Evolutionary conservation across 2,797 vertebrate species (phyloP).

Genomic region (Perdix hodgsoniae): DNA sequence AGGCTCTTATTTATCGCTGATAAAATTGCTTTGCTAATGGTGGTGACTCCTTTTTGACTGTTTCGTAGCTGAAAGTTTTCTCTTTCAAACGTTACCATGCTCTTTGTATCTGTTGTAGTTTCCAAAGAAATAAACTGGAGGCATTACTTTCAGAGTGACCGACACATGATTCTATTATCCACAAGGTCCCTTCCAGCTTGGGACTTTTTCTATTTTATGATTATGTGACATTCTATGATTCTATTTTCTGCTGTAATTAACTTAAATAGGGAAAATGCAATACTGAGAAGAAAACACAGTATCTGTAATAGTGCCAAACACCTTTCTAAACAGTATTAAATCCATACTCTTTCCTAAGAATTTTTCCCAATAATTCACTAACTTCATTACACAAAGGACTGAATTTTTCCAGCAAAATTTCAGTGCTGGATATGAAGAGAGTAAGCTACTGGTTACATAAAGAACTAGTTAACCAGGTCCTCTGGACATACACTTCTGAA

Average conservation of each 20-base stretch:
- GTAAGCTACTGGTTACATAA: background rate
- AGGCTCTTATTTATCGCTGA: too few species aligned
- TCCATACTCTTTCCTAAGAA: rapidly evolving
- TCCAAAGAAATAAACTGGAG: too few species aligned
- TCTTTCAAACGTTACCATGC: too few species aligned
- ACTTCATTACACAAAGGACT: background rate
- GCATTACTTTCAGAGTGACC: too few species aligned
- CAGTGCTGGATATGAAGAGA: background rate
- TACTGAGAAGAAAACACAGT: background rate
- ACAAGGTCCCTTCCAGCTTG: background rate
- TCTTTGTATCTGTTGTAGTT: too few species aligned
- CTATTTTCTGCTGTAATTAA: background rate
- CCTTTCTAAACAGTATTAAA: background rate
- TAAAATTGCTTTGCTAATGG: too few species aligned
- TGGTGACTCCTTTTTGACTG: too few species aligned
- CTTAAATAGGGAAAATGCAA: background rate
- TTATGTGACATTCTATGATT: background rate
- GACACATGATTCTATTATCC: background rate
- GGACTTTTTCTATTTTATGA: background rate
- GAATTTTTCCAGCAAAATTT: background rate
- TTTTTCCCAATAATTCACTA: background rate
- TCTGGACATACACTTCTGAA: background rate
- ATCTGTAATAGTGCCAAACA: background rate
- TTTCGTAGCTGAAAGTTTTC: too few species aligned
- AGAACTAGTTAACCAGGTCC: background rate